Conservation (phyloP, 2,797 vertebrate species). For the Vipera latastei region DNA sequence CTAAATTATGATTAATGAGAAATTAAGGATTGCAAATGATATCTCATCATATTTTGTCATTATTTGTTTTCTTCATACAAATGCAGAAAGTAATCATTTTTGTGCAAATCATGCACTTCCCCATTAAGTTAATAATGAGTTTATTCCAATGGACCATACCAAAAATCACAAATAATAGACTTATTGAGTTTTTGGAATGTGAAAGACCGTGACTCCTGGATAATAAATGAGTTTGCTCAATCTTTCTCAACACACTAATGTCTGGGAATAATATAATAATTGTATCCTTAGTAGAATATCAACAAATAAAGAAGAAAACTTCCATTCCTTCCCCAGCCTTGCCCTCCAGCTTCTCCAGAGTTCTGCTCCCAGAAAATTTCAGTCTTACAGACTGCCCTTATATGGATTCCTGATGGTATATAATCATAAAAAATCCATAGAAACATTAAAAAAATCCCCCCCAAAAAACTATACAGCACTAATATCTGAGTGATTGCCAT, state of each 20-base stretch:
- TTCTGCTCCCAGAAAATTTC: background rate
- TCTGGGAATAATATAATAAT: background rate
- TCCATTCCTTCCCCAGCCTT: background rate
- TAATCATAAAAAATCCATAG: background rate
- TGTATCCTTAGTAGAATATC: background rate
- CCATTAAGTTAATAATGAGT: conserved; percentile 59
- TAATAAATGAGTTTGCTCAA: conserved; percentile 20
- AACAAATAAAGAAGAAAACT: background rate
- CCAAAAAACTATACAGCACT: background rate
- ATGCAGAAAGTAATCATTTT: conserved; percentile 35
- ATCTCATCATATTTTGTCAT: conserved; percentile 40
- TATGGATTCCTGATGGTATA: background rate
- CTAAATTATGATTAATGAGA: conserved; percentile 36
- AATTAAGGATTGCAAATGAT: conserved; percentile 32
- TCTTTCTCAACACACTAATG: background rate
- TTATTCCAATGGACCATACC: conserved; percentile 40
- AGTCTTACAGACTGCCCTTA: background rate
- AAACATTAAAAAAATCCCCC: background rate
- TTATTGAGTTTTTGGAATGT: conserved; percentile 11
- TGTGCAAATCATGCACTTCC: conserved; percentile 33
- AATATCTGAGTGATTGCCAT: background rate
- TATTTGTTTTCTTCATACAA: conserved; percentile 50
- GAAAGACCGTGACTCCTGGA: background rate
- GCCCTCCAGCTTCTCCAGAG: background rate
- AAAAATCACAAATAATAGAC: conserved; percentile 9